Conservation (phyloP, 2,888 invertebrate genomes). For the Serrognathus titanus region DNA sequence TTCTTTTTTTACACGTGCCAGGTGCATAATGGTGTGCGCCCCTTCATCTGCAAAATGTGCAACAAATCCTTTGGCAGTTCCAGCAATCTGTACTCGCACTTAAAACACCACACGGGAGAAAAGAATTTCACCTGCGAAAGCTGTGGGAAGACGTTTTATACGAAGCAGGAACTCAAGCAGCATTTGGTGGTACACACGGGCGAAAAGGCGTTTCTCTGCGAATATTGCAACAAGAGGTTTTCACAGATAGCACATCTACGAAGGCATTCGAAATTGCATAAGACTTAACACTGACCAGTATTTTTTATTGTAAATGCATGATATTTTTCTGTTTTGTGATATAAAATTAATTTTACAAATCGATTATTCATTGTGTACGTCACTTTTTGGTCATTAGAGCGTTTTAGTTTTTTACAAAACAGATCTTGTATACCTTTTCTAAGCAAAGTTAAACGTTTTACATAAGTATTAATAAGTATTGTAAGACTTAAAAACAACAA, state of each 20-base stretch:
- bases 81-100: conserved; percentile 37
- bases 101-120: conserved; percentile 37
- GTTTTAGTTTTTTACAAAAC: too few species aligned
- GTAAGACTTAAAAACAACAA: too few species aligned
- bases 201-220: conserved; percentile 35
- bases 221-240: conserved; percentile 35
- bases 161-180: conserved; percentile 37
- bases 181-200: conserved; percentile 37
- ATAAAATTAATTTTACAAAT: too few species aligned
- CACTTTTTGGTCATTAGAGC: too few species aligned
- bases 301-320: too few species aligned
- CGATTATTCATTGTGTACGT: too few species aligned
- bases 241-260: conserved; percentile 36
- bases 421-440: too few species aligned
- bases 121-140: conserved; percentile 38
- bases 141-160: conserved; percentile 38
- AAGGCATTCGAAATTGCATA: conserved; percentile 35
- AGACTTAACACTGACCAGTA: background rate
- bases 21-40: conserved; percentile 39
- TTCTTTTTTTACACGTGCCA: conserved; percentile 11
- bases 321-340: too few species aligned
- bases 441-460: too few species aligned
- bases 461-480: too few species aligned
- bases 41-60: conserved; percentile 36
- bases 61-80: conserved; percentile 37